phyloP scores from a whole-genome alignment of 2,888 invertebrate species.

The Eupithecia pulchellata region DNA sequence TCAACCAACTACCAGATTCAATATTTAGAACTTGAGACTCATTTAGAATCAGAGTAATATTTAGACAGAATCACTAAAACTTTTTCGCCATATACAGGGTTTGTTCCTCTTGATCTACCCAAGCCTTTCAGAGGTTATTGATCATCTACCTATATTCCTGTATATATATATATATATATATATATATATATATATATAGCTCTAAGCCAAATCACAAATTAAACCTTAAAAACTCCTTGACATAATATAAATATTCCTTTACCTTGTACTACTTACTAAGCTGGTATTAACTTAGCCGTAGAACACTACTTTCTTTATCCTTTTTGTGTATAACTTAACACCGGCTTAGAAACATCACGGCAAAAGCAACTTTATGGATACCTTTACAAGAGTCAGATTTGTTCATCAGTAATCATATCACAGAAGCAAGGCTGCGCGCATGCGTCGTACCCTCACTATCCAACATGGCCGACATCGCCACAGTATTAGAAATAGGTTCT shows the following conservation, averaged over 20 bases:
- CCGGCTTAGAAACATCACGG: background rate
- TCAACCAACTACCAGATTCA: background rate
- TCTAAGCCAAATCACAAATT: background rate
- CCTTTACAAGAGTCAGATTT: background rate
- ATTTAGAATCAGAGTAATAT: background rate
- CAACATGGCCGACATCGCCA: slow-evolving; percentile 77
- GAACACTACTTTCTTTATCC: background rate
- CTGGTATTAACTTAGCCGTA: background rate
- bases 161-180: too few relatives aligned
- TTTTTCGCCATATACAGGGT: background rate
- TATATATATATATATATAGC: too few relatives aligned
- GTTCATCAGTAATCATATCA: slow-evolving; percentile 56
- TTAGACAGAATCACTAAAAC: background rate
- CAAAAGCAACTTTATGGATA: background rate
- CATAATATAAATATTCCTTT: background rate
- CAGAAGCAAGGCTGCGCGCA: slow-evolving; percentile 69
- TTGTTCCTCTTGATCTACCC: too few relatives aligned
- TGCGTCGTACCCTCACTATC: slow-evolving; percentile 61
- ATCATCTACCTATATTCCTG: too few relatives aligned
- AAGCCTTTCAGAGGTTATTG: too few relatives aligned
- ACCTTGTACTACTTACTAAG: background rate
- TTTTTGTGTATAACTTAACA: background rate
- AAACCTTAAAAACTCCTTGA: background rate
- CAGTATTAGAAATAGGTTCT: slow-evolving; percentile 85
- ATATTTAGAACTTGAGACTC: background rate